Evolutionary conservation across 1,140 invertebrate genomes (phyloP).

Genomic region (Ceratoteleas bidentatus): DNA sequence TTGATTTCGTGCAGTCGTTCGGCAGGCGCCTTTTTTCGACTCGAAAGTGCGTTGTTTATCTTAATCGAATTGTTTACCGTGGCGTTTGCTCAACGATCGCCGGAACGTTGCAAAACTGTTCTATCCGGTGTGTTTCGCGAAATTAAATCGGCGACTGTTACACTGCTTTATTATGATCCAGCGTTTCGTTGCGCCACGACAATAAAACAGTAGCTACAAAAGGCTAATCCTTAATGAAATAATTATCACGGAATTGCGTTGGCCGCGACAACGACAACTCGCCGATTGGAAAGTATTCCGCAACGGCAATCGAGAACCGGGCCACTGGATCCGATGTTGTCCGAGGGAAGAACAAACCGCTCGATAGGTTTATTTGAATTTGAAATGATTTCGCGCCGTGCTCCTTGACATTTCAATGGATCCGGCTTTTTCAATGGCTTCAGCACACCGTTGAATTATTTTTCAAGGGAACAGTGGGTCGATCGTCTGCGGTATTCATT

Average conservation of each 20-base stretch:
- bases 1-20: not conserved
- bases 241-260: conserved; percentile 44
- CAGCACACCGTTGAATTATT: conserved; percentile 17
- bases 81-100: conserved; percentile 16
- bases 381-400: conserved; percentile 20
- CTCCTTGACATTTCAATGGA: conserved; percentile 38
- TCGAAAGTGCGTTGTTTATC: conserved; percentile 21
- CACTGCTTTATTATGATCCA: conserved; percentile 41
- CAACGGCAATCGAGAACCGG: conserved; percentile 38
- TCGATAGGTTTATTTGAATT: conserved; percentile 43
- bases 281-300: conserved; percentile 47
- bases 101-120: conserved; percentile 21
- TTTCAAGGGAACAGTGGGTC: no score
- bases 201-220: conserved; percentile 46
- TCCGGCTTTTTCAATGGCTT: no score
- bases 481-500: no score
- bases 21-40: no score
- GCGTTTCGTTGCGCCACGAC: conserved; percentile 39
- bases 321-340: conserved; percentile 29
- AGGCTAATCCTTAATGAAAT: conserved; percentile 57
- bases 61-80: conserved; percentile 25
- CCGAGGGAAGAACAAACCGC: conserved; percentile 31
- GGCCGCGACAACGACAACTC: conserved; percentile 28
- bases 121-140: conserved; percentile 25
- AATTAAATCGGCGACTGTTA: conserved; percentile 39